These are phyloP conservation scores for Cataglyphis rosenhaueri DNA, from an alignment of 2,888 invertebrate genomes.

Conservation along the genomic window DNA sequence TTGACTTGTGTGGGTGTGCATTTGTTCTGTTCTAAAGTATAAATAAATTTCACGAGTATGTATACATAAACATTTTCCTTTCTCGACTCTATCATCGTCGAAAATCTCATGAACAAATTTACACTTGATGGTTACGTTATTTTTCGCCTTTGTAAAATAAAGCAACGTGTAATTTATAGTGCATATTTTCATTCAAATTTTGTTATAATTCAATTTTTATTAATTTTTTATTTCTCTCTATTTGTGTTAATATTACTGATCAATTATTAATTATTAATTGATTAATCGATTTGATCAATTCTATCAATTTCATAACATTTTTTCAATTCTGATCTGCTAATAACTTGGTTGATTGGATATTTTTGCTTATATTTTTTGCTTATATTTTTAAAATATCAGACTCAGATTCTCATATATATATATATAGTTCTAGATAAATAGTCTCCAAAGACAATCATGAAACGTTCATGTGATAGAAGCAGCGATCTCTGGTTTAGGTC, in stretches of 20 bases:
- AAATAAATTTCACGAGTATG: conserved; percentile 28
- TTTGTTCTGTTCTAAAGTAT: background rate
- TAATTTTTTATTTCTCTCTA: conserved; percentile 15
- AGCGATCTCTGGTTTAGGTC: conserved; percentile 7
- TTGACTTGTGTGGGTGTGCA: conserved; percentile 13
- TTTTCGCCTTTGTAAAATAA: background rate
- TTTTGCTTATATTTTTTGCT: background rate
- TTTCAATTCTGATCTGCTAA: background rate
- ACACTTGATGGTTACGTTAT: background rate
- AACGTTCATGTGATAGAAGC: background rate
- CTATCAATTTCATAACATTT: conserved; percentile 18
- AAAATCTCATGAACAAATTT: conserved; percentile 5
- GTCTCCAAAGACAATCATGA: background rate
- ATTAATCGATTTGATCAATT: background rate
- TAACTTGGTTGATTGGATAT: background rate
- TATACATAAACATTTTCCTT: background rate
- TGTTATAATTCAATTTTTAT: conserved; percentile 2
- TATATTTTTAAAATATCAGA: background rate
- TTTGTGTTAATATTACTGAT: conserved; percentile 20
- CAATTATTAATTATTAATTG: conserved; percentile 32
- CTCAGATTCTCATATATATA: background rate
- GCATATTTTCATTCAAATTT: conserved; percentile 5
- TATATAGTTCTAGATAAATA: background rate
- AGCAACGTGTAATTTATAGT: background rate
- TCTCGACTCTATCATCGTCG: conserved; percentile 3